Evolutionary conservation across 2,888 invertebrate genomes (phyloP).

Genomic region (Oxytorus armatus): DNA sequence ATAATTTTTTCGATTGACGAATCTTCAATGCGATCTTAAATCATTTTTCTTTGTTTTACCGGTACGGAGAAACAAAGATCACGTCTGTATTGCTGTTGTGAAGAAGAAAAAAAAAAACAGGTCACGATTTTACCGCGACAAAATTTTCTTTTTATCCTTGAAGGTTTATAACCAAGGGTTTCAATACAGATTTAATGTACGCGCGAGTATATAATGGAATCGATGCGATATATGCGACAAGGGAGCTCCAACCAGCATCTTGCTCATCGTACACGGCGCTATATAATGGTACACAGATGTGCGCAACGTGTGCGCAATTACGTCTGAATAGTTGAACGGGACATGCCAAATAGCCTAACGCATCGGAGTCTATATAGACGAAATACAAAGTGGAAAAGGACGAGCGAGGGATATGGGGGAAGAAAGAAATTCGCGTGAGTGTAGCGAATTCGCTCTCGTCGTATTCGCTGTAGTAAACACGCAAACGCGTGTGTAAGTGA

Average conservation of each 20-base stretch:
- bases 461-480: constrained; percentile 66
- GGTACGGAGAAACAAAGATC: too few species aligned
- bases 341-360: constrained; percentile 59
- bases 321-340: constrained; percentile 66
- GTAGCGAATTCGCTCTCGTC: constrained; percentile 56
- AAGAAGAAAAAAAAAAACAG: too few species aligned
- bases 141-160: neutral
- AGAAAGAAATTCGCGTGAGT: constrained; percentile 60
- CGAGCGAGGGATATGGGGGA: constrained; percentile 16
- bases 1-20: neutral
- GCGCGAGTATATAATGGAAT: constrained; percentile 6
- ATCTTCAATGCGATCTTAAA: neutral
- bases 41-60: too few species aligned
- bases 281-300: constrained; percentile 8
- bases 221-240: constrained; percentile 1
- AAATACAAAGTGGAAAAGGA: constrained; percentile 33
- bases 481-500: constrained; percentile 80
- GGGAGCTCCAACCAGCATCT: constrained; percentile 23
- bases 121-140: too few species aligned
- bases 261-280: neutral
- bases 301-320: constrained; percentile 48
- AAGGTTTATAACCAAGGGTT: neutral
- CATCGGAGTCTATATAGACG: neutral
- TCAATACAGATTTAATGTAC: neutral
- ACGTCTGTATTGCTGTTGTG: too few species aligned